Evolutionary conservation across 2,797 vertebrate genomes (phyloP).

Genomic region (Pseudomugil gertrudae): DNA sequence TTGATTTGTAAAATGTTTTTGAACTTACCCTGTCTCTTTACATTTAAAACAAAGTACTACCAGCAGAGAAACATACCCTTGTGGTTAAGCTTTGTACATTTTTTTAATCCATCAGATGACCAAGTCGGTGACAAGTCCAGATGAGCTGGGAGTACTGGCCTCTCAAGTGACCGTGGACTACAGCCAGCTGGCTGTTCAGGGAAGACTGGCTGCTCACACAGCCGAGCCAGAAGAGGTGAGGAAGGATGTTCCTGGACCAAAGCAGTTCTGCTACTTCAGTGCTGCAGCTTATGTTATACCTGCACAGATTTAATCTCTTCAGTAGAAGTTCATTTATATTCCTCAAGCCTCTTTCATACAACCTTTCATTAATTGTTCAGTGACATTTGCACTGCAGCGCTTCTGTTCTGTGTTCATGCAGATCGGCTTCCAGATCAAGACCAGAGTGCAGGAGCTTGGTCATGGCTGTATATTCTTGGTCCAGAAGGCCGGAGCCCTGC

Average conservation of each 20-base stretch:
- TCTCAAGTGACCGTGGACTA: slow-evolving; percentile 98
- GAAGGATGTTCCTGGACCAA: not conserved
- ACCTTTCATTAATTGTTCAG: not conserved
- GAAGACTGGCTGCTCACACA: slow-evolving; percentile 92
- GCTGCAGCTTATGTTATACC: not conserved
- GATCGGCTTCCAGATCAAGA: slow-evolving; percentile 96
- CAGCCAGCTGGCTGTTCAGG: slow-evolving; percentile 93
- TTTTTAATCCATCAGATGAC: slow-evolving; percentile 88
- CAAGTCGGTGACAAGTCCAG: slow-evolving; percentile 96
- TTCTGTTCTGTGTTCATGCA: slow-evolving; percentile 52
- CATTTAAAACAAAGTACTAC: not conserved
- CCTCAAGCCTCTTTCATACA: not conserved
- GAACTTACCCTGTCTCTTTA: not conserved
- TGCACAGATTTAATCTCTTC: not conserved
- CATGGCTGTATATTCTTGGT: slow-evolving; percentile 98
- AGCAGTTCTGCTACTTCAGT: not conserved
- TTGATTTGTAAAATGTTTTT: not conserved
- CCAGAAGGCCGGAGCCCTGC: slow-evolving; percentile 96
- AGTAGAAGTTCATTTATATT: no score
- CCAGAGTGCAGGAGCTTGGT: slow-evolving; percentile 94
- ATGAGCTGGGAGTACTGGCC: slow-evolving; percentile 94
- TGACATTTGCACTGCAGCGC: not conserved
- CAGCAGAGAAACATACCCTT: not conserved
- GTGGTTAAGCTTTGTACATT: slow-evolving; percentile 22
- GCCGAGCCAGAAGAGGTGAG: slow-evolving; percentile 96